Percentiles rank a stretch among this genome's conserved stretches.
Evolutionary conservation across 2,113 vertebrate species (phyloP).

Genomic region (Gobius niger): DNA sequence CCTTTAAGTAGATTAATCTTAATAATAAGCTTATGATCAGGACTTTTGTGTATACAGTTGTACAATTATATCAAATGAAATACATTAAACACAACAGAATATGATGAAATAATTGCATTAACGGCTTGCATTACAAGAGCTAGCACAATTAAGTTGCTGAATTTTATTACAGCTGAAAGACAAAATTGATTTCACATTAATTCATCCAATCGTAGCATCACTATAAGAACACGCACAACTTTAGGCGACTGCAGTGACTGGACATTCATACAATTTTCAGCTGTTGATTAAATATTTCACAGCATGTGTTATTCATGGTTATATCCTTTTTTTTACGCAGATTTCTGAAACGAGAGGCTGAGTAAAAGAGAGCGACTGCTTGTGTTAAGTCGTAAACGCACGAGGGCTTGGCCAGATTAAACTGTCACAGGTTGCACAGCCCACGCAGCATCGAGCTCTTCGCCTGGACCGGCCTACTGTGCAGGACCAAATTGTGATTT

Average conservation of each 20-base stretch:
- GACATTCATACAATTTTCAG: conserved; percentile 13
- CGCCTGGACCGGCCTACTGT: conserved; percentile 20
- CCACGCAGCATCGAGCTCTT: neutral
- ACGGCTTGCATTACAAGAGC: neutral
- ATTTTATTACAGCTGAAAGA: neutral
- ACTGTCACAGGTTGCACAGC: neutral
- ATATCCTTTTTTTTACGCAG: neutral
- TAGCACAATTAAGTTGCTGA: neutral
- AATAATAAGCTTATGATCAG: neutral
- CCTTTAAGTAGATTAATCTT: too few species aligned
- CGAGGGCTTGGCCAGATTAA: neutral
- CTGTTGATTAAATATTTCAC: conserved; percentile 19
- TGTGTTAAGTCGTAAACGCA: conserved; percentile 16
- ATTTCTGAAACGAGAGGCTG: conserved; percentile 7
- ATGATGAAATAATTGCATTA: neutral
- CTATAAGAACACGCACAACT: conserved; percentile 1
- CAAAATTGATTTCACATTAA: neutral
- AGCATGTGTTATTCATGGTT: neutral
- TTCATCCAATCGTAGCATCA: neutral
- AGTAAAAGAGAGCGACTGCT: conserved; percentile 18
- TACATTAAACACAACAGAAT: neutral
- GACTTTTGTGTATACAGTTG: neutral
- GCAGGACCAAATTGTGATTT: conserved; percentile 43
- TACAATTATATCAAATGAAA: neutral
- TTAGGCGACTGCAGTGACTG: neutral